Conservation (phyloP, 2,113 vertebrate genomes). For the Oenanthe melanoleuca region DNA sequence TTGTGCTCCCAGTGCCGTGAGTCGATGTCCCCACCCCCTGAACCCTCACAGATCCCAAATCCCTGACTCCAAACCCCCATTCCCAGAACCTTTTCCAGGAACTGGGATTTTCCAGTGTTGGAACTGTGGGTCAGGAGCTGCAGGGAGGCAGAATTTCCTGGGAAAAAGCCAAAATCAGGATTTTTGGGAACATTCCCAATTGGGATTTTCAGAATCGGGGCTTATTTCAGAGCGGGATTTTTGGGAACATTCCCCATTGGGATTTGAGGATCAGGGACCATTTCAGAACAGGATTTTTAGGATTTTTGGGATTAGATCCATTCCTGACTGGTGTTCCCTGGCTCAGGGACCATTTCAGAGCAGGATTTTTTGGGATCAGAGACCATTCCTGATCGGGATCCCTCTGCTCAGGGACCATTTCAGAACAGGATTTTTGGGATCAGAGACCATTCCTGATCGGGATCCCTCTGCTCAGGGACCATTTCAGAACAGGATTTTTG, state of each 20-base stretch:
- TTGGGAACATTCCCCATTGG: no score
- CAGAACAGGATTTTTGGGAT: neutral
- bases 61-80: no score
- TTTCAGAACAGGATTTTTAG: no score
- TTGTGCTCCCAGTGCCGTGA: neutral
- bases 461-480: fast-evolving
- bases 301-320: neutral
- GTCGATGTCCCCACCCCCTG: no score
- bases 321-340: neutral
- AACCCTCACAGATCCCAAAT: no score
- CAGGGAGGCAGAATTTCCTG: no score
- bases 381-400: neutral
- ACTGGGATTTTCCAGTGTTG: no score
- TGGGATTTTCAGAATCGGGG: neutral
- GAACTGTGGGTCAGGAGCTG: no score
- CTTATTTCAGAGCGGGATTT: neutral
- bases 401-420: neutral
- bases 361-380: neutral
- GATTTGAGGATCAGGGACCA: no score
- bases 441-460: fast-evolving
- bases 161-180: neutral
- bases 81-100: no score
- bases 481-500: neutral
- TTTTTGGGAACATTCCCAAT: neutral
- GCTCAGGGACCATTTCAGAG: neutral